Base-by-base conservation (phyloP, 2,797 vertebrate genomes). In the Schizopygopsis pylzovi region DNA sequence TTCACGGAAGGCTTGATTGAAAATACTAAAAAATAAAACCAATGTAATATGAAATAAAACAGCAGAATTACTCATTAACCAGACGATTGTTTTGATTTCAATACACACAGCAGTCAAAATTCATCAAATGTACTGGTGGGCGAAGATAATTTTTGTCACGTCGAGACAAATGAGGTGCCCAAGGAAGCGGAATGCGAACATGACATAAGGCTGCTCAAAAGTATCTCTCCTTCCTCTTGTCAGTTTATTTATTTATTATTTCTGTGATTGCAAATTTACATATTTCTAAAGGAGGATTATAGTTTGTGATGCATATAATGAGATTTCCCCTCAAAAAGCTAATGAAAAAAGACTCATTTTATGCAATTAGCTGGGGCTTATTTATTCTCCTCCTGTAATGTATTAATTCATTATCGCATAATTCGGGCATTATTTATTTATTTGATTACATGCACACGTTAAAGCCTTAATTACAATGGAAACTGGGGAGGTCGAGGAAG, bases 241-340 rank as follows among this genome's bases (percentile, higher is more conserved):
- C 81, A 52, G 54, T 82, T 85, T 81, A 49, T 83, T 88, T 87
- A 73, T 85, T 85, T 78, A 70, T 83, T 88, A 87, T 90, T 59
- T 59, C 84, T 63, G 82, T 88, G 92, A 59, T 87, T 86, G 88
- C 87, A 89, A 87, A 92, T 95, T 94, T 93, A 92, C 93, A 94
- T 93, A 92, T 92, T 92, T 91, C 88, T 87, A 89, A 93, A 92
- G 91, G 81, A 87, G 89, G 89, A 92, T 89, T 92, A 92, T 90
- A 92, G 90, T 90, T 93, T 91, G 90, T 93, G 94, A 95, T 94
- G 94, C 94, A 95, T 93, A 95, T 94, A 95, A 95, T 95, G 93
- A 95, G 92, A 92, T 93, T 93, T 94, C 90, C 88, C 87, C 90
- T 91, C 88, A 93, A 93, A 94, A 92, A 87, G 83, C 92, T 93